Base-by-base conservation (phyloP, 1,140 invertebrate species). In the Medauroidea extradentata region DNA sequence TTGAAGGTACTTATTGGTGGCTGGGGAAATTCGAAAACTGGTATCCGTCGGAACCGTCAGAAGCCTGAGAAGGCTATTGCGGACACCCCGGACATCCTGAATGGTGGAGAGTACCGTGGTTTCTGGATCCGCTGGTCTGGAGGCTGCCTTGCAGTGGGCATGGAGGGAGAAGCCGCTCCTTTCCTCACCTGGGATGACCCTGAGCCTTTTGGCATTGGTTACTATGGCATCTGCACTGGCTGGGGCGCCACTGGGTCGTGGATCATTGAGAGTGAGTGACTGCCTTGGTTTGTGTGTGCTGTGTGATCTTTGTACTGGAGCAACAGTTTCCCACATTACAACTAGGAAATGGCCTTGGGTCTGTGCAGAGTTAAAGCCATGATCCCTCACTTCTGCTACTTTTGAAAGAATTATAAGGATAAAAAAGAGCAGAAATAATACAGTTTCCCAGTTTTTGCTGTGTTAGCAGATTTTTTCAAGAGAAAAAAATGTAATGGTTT, bases 231-330 rank as follows among this genome's bases (percentile, higher is more conserved):
- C 13, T 88, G 88, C 72, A 93, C 91, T 43, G 90, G 88, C 43
- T 93, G 90, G 89, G 91, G 90, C 19, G 85, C 90, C 0, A 76
- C 71, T 55, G 91, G 91, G n/a, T 81, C 84, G 34, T 94, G 91
- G 91, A 78, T 86, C 23, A 83, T 94, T 67, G 88, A 92, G 80
- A 86, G 88, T 89, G 78, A 60, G 63, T 52, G 8, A 46, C n/a
- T n/a, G n/a, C n/a, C n/a, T n/a, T n/a, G n/a, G n/a, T n/a, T n/a
- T n/a, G n/a, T n/a, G n/a, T n/a, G n/a, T n/a, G n/a, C n/a, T n/a
- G 29, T 11, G 29, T 34, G 5, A 34, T 34, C 29, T 11, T 34
- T 34, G 29, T 34, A n/a, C n/a, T n/a, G n/a, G n/a, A n/a, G n/a
- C n/a, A n/a, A n/a, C n/a, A n/a, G n/a, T n/a, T n/a, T n/a, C n/a